Conservation (phyloP, 2,113 vertebrate genomes). For the Anthoscopus minutus region DNA sequence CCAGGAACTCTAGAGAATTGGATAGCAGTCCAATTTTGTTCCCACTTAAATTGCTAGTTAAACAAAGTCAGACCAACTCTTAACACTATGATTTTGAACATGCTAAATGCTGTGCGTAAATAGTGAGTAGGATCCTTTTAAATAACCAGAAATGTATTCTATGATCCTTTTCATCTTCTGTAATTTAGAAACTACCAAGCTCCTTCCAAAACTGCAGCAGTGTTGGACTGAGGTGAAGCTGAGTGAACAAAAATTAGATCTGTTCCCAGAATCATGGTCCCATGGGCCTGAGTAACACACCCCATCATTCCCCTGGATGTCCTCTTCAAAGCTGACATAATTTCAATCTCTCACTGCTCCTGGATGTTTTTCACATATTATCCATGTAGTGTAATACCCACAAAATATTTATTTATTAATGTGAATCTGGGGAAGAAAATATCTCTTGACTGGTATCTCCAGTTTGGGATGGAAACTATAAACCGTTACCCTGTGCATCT, state of each 20-base stretch:
- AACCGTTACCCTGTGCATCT: neutral
- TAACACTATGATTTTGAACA: neutral
- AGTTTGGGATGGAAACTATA: neutral
- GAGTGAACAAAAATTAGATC: neutral
- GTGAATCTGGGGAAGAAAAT: neutral
- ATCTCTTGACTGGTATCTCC: neutral
- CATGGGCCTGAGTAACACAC: neutral
- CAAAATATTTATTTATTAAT: neutral
- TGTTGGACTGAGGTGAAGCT: neutral
- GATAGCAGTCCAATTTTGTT: neutral
- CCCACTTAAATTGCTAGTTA: neutral
- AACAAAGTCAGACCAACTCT: neutral
- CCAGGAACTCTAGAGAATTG: neutral
- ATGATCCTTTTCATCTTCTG: neutral
- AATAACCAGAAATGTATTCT: neutral
- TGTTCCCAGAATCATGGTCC: neutral
- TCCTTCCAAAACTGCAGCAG: neutral
- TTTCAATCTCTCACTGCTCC: neutral
- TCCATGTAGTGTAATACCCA: neutral
- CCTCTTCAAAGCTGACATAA: neutral
- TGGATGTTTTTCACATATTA: neutral
- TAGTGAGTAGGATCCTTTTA: neutral
- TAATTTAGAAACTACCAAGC: neutral
- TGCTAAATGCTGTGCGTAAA: neutral
- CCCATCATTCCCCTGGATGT: neutral